Percentiles rank a stretch among this genome's conserved stretches.
Evolutionary conservation across 2,888 invertebrate genomes (phyloP).

Genomic region (Leucoptera coffeella): DNA sequence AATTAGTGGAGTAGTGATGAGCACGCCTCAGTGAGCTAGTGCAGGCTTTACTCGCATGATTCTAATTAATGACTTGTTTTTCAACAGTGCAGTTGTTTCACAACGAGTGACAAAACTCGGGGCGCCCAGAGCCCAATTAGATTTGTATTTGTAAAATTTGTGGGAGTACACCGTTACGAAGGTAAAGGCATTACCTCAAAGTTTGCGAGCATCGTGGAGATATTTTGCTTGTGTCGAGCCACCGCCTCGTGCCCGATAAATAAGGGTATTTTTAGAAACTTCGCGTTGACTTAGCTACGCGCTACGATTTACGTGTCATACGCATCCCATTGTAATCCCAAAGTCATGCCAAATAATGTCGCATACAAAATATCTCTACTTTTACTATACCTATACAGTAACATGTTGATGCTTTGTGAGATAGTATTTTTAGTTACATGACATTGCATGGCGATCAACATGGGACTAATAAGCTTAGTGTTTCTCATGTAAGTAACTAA

Average conservation of each 20-base stretch:
- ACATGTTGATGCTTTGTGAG: no score
- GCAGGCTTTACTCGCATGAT: conserved; percentile 46
- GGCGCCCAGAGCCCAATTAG: conserved; percentile 52
- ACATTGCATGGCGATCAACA: no score
- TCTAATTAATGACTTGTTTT: conserved; percentile 54
- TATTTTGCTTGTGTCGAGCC: conserved; percentile 10
- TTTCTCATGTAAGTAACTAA: no score
- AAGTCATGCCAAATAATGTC: no score
- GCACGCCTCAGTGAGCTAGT: no score
- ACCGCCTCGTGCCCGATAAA: not conserved
- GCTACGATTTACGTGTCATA: no score
- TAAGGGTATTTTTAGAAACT: not conserved
- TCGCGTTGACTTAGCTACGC: no score
- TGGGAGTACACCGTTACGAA: conserved; percentile 43
- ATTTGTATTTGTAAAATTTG: conserved; percentile 49
- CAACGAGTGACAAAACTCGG: conserved; percentile 50
- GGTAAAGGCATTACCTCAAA: conserved; percentile 45
- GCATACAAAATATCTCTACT: conserved; percentile 28
- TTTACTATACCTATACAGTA: conserved; percentile 14
- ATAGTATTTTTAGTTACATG: no score
- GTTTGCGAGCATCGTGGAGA: conserved; percentile 29
- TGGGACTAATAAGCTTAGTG: conserved; percentile 13
- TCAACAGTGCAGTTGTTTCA: conserved; percentile 52
- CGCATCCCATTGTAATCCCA: no score
- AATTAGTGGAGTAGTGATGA: no score